Conservation (phyloP, 2,888 invertebrate species). For the Rhyacophila evoluta region DNA sequence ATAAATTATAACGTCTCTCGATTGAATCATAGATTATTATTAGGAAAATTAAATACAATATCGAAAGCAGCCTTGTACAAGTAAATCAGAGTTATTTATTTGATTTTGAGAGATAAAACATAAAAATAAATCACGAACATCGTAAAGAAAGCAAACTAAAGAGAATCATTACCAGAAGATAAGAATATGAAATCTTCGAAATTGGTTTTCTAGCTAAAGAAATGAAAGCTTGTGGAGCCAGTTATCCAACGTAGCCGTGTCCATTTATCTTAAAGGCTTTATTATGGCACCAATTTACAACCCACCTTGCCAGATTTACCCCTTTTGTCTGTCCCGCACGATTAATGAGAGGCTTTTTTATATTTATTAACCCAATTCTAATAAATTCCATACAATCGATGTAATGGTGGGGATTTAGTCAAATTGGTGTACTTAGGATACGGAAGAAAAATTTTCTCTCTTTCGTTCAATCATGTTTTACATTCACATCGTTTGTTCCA, state of each 20-base stretch:
- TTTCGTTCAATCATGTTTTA: no score
- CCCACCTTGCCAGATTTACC: conserved; percentile 19
- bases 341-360: conserved; percentile 16
- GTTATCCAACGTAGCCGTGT: neutral
- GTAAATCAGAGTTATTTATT: neutral
- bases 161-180: neutral
- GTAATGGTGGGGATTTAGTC: neutral
- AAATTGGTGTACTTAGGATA: neutral
- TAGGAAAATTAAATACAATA: no score
- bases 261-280: conserved; percentile 19
- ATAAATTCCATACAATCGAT: conserved; percentile 14
- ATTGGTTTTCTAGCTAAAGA: neutral
- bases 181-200: neutral
- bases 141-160: neutral
- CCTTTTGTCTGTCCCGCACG: conserved; percentile 2
- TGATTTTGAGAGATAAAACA: neutral
- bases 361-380: conserved; percentile 1
- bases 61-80: neutral
- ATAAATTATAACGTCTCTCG: no score
- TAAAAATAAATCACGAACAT: neutral
- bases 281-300: conserved; percentile 24
- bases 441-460: no score
- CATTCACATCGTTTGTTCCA: no score
- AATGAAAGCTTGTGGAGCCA: neutral
- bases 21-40: no score